A percentile compares a stretch with the other conserved stretches of the same genome.
Conservation (phyloP, 1,140 invertebrate species). For the Leptonema lineaticorne region DNA sequence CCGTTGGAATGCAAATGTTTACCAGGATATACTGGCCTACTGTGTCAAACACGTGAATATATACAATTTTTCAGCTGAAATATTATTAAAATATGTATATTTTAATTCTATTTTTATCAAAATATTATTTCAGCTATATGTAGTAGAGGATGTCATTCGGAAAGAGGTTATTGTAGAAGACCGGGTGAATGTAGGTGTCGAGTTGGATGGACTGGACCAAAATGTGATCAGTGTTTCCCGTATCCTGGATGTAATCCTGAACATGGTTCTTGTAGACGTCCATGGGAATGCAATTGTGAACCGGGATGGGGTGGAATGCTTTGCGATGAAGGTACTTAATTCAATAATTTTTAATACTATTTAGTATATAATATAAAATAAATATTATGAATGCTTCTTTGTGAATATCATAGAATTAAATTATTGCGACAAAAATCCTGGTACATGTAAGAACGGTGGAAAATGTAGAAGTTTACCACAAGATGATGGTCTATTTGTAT, state of each 20-base stretch:
- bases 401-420: slow-evolving; percentile 62
- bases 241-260: slow-evolving; percentile 76
- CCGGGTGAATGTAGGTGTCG: slow-evolving; percentile 79
- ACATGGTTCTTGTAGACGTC: slow-evolving; percentile 77
- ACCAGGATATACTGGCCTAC: slow-evolving; percentile 82
- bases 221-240: slow-evolving; percentile 78
- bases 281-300: slow-evolving; percentile 87
- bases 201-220: slow-evolving; percentile 81
- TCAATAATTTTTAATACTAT: no score
- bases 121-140: slow-evolving; percentile 70
- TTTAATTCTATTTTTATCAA: slow-evolving; percentile 7
- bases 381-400: background rate
- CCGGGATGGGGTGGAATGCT: slow-evolving; percentile 86
- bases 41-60: slow-evolving; percentile 82
- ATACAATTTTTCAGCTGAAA: background rate
- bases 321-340: slow-evolving; percentile 71
- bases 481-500: slow-evolving; percentile 74
- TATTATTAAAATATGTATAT: background rate
- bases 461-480: slow-evolving; percentile 76
- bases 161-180: slow-evolving; percentile 80
- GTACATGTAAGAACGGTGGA: slow-evolving; percentile 73
- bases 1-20: slow-evolving; percentile 83
- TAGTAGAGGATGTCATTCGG: slow-evolving; percentile 74
- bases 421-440: slow-evolving; percentile 71
- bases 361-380: background rate